Evolutionary conservation across 2,888 invertebrate species (phyloP).

Genomic region (Macrophya annulata): DNA sequence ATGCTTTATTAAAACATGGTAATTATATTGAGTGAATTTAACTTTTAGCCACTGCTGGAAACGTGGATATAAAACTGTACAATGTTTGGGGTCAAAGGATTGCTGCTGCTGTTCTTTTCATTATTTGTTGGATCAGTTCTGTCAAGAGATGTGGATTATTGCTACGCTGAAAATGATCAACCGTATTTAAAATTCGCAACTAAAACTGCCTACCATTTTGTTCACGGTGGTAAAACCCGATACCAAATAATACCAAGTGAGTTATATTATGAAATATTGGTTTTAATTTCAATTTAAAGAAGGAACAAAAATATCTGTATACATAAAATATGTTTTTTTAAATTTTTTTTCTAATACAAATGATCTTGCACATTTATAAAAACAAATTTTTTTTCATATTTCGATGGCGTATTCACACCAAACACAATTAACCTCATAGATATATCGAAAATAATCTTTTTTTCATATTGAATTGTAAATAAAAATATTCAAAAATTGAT

Average conservation of each 20-base stretch:
- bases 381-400: background rate
- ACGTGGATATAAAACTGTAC: background rate
- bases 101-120: background rate
- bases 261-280: conserved; percentile 63
- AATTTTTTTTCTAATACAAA: background rate
- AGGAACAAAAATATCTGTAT: background rate
- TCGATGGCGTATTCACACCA: background rate
- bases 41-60: background rate
- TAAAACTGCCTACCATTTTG: conserved; percentile 89
- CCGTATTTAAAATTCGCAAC: conserved; percentile 87
- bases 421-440: background rate
- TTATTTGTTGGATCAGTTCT: background rate
- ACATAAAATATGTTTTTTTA: background rate
- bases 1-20: too few relatives aligned
- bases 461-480: background rate
- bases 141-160: conserved; percentile 79
- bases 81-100: conserved; percentile 11
- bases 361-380: background rate
- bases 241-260: conserved; percentile 86
- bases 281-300: conserved; percentile 39
- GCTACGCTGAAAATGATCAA: conserved; percentile 83
- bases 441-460: background rate
- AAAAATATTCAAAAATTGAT: background rate
- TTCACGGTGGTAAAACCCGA: conserved; percentile 82
- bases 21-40: background rate